Evolutionary conservation across 2,113 vertebrate genomes (phyloP).

Genomic region (Callopanchax toddi): DNA sequence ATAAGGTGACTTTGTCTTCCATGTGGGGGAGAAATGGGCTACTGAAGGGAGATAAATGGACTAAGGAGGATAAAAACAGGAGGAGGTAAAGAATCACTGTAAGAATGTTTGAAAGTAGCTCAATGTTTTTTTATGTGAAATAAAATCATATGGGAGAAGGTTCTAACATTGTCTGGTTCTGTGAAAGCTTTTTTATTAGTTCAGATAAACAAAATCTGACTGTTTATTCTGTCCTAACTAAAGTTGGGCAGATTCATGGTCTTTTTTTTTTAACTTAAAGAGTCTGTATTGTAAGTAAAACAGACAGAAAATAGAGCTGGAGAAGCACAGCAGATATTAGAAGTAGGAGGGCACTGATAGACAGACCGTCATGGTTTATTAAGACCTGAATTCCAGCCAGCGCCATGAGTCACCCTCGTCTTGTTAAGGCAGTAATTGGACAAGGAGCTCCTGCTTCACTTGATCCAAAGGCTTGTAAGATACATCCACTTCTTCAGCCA

Average conservation of each 20-base stretch:
- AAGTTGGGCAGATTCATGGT: not conserved
- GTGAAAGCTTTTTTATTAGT: constrained; percentile 3
- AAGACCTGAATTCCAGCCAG: constrained; percentile 56
- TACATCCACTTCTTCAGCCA: constrained; percentile 29
- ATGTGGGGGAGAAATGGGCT: constrained; percentile 5
- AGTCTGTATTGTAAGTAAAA: not conserved
- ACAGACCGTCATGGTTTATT: constrained; percentile 61
- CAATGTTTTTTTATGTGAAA: constrained; percentile 2
- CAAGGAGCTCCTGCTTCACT: constrained; percentile 37
- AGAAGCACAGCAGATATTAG: constrained; percentile 44
- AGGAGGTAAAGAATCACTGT: not conserved
- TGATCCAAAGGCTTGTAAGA: constrained; percentile 19
- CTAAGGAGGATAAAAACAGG: not conserved
- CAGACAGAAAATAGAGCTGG: constrained; percentile 19
- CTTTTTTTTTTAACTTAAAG: not conserved
- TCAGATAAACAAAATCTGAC: not conserved
- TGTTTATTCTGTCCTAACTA: constrained; percentile 9
- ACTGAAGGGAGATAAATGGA: constrained; percentile 13
- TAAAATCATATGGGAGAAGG: constrained; percentile 11
- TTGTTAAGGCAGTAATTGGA: constrained; percentile 37
- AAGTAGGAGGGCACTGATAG: constrained; percentile 43
- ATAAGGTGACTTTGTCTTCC: constrained; percentile 38
- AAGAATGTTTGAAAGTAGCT: not conserved
- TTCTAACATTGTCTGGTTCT: not conserved
- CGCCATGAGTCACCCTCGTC: constrained; percentile 57